Evolutionary conservation across 2,797 vertebrate genomes (phyloP).

Genomic region (Myotis vivesi): DNA sequence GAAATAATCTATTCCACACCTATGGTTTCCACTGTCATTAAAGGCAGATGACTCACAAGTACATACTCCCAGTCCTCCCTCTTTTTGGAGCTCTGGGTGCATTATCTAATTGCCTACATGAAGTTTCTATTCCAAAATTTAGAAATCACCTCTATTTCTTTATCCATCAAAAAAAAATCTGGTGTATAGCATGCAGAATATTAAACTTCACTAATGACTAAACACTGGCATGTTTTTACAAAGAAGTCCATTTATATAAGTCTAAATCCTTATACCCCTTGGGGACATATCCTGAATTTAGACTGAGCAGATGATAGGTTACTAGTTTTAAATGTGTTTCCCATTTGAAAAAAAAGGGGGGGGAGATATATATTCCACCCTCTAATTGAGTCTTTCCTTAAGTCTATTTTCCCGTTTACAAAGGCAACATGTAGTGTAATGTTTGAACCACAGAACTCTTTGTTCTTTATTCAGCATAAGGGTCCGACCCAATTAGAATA

Average conservation of each 20-base stretch:
- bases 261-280: neutral
- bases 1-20: neutral
- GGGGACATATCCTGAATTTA: constrained; percentile 9
- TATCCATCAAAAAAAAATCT: neutral
- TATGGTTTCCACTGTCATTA: neutral
- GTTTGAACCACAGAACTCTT: constrained; percentile 62
- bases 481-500: constrained; percentile 74
- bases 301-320: neutral
- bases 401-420: constrained; percentile 34
- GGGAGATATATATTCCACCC: neutral
- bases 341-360: neutral
- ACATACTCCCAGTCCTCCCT: neutral
- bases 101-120: no score
- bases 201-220: neutral
- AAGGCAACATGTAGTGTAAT: constrained; percentile 24
- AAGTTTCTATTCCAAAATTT: neutral
- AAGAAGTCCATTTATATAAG: neutral
- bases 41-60: neutral
- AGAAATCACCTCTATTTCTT: neutral
- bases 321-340: constrained; percentile 28
- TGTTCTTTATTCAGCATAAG: constrained; percentile 74
- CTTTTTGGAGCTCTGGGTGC: neutral
- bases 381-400: neutral
- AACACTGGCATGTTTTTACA: neutral
- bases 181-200: neutral